Evolutionary conservation across 2,113 vertebrate genomes (phyloP), one percentile per base, ranked within the genome.

Genomic region (Donacobius atricapilla): DNA sequence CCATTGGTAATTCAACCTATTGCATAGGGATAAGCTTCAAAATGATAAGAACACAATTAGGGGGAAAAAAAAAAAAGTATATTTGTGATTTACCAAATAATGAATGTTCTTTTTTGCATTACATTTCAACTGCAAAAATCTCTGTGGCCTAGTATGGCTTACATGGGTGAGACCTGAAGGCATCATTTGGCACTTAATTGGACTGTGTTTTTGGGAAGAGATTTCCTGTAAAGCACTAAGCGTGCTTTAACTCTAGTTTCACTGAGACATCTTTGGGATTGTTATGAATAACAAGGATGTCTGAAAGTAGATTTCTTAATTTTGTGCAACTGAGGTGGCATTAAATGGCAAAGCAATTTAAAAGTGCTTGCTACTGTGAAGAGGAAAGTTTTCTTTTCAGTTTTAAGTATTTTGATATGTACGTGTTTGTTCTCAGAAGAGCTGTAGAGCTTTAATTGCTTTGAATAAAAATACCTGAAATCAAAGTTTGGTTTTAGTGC

Each of bases 271-370:
- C 60, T 93, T 83, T 88, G 96, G 75, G 90, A 93, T 60, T 87
- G 25, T 66, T 50, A 48, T 53, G 78, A 93, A 96, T 96, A 97
- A 91, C 81, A 87, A 68, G 70, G 54, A 93, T 86, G 39, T 94
- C 79, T 91, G 85, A 80, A 95, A 96, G 68, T 35, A 90, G 54
- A 53, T 93, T 95, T 97, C 45, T 75, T 93, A 94, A 95, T 93
- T 96, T 96, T 66, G 15, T 86, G 68, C 90, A 96, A 27, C 90
- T 89, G 90, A 96, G 79, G 76, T 90, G 64, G 90, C 90, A 95
- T 96, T 96, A 94, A 94, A 91, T 2, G 8, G 71, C 60, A 91
- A 94, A 93, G 64, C 89, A 96, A 94, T 94, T 97, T 93, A 50
- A 80, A 93, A 85, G 31, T 45, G 25, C 50, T 77, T 77, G 37